Evolutionary conservation across 2,797 vertebrate species (phyloP).

Genomic region (Dryobates pubescens): DNA sequence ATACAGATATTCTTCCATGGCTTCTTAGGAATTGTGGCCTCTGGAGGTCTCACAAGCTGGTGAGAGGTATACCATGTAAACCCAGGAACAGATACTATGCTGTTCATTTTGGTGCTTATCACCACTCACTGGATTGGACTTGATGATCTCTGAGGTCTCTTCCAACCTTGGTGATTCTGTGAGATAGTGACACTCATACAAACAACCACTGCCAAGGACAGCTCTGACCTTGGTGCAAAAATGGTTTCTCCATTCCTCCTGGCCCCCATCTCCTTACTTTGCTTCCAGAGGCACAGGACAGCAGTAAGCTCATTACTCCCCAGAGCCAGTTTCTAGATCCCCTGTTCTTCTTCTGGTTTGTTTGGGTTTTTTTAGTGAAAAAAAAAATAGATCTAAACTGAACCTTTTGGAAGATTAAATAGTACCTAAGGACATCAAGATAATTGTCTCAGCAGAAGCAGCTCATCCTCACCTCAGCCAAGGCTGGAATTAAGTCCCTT

Average conservation of each 20-base stretch:
- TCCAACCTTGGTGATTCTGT: too few species aligned
- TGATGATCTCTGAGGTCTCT: too few species aligned
- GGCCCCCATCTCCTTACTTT: neutral
- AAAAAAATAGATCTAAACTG: neutral
- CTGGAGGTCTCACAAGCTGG: neutral
- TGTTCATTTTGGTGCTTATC: neutral
- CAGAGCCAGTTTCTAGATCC: neutral
- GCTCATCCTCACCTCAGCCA: neutral
- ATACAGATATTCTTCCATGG: neutral
- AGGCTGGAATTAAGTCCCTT: neutral
- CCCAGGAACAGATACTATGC: neutral
- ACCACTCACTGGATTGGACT: too few species aligned
- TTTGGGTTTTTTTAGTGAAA: neutral
- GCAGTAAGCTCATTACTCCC: neutral
- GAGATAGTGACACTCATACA: neutral
- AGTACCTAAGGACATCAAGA: neutral
- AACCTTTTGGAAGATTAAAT: neutral
- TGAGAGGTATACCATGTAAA: neutral
- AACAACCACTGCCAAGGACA: neutral
- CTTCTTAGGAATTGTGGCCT: neutral
- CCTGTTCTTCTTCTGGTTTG: neutral
- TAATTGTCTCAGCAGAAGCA: neutral
- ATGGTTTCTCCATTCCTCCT: neutral
- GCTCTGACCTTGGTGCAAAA: neutral
- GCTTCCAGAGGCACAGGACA: neutral